These are phyloP conservation scores for Crocuta crocuta DNA, from an alignment of 2,113 vertebrate species.

Conservation along the genomic window DNA sequence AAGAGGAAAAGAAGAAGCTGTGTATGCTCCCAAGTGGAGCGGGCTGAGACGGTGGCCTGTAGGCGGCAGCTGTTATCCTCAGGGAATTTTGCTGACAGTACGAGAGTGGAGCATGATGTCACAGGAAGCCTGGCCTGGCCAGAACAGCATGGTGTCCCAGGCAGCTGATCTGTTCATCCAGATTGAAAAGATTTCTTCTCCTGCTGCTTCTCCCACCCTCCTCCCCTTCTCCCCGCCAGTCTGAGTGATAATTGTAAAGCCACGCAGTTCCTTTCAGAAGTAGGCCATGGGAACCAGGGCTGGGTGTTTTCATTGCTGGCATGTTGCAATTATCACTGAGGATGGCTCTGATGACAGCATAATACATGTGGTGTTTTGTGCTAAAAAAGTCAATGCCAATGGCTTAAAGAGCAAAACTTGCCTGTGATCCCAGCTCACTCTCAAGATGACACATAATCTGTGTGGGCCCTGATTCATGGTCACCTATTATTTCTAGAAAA, in stretches of 20 bases:
- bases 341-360: conserved; percentile 69
- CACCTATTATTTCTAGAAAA: conserved; percentile 10
- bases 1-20: background rate
- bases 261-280: conserved; percentile 70
- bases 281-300: conserved; percentile 33
- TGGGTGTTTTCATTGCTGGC: conserved; percentile 63
- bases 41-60: background rate
- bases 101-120: conserved; percentile 73
- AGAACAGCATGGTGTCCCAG: conserved; percentile 65
- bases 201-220: conserved; percentile 68
- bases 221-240: conserved; percentile 61
- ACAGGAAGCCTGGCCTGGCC: conserved; percentile 67
- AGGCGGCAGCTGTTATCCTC: conserved; percentile 56
- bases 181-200: conserved; percentile 68
- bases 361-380: conserved; percentile 76
- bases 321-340: conserved; percentile 73
- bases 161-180: conserved; percentile 79
- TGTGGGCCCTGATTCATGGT: background rate
- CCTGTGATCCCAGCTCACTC: conserved; percentile 21
- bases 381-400: conserved; percentile 60
- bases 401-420: conserved; percentile 20
- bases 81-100: conserved; percentile 78
- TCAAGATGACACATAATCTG: background rate
- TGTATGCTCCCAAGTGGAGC: background rate
- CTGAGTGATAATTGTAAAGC: conserved; percentile 69